Conservation (phyloP, 92 coral and sea anemone species). For the Heliopora coerulea region DNA sequence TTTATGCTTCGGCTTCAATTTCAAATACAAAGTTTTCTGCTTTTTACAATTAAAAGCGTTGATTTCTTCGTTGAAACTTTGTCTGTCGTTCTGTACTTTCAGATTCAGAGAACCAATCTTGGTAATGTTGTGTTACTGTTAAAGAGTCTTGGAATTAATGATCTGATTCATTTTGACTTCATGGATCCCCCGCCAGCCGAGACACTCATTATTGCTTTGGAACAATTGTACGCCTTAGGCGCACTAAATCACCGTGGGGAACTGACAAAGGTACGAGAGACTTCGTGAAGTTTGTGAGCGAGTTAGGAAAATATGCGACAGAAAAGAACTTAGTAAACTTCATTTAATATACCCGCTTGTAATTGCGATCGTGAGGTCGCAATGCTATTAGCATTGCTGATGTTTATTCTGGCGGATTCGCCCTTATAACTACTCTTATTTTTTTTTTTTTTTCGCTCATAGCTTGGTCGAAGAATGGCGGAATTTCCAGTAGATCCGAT, state of each 20-base stretch:
- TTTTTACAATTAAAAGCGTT: no score
- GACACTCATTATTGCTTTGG: conserved; percentile 87
- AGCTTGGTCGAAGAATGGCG: conserved; percentile 99
- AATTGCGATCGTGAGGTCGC: no score
- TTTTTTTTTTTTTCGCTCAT: not conserved
- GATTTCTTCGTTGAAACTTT: not conserved
- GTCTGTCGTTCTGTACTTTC: conserved; percentile 5
- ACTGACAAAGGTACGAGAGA: conserved; percentile 75
- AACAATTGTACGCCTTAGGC: conserved; percentile 95
- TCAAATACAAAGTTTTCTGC: no score
- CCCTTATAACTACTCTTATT: not conserved
- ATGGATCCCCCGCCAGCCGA: conserved; percentile 99
- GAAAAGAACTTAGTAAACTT: no score
- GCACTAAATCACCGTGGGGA: conserved; percentile 97
- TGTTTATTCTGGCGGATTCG: no score
- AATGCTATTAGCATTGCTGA: not conserved
- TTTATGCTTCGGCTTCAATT: no score
- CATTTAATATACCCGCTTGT: no score
- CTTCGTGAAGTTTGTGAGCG: not conserved
- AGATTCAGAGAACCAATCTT: conserved; percentile 93
- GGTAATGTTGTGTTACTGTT: conserved; percentile 93
- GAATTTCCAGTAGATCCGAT: conserved; percentile 99
- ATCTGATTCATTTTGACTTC: conserved; percentile 95
- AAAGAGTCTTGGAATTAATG: conserved; percentile 95
- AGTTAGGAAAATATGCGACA: no score